These are phyloP conservation scores for Paguma larvata DNA, from an alignment of 2,797 vertebrate genomes.

Conservation along the genomic window DNA sequence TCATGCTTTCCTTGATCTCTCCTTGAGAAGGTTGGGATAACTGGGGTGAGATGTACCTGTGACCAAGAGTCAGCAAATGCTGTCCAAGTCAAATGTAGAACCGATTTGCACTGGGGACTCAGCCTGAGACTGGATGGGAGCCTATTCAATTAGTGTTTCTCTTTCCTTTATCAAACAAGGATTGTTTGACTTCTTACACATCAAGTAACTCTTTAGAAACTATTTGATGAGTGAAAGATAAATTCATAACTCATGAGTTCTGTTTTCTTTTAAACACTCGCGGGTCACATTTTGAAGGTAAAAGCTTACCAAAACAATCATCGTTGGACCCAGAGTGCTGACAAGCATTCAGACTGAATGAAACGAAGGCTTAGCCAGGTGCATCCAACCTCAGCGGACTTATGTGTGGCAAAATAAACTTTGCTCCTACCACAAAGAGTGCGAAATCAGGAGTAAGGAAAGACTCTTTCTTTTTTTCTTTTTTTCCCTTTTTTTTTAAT, in stretches of 20 bases:
- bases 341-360: neutral
- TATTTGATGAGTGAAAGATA: neutral
- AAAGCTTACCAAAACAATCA: conserved; percentile 21
- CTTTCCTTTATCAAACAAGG: neutral
- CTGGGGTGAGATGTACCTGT: neutral
- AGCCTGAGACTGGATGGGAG: neutral
- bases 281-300: conserved; percentile 29
- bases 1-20: neutral
- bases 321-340: neutral
- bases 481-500: neutral
- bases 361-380: conserved; percentile 30
- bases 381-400: conserved; percentile 47
- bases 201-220: neutral
- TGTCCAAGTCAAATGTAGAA: neutral
- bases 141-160: neutral
- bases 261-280: conserved; percentile 29
- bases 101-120: neutral
- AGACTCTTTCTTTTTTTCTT: neutral
- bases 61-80: neutral
- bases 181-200: conserved; percentile 9
- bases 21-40: neutral
- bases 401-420: conserved; percentile 64
- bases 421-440: conserved; percentile 58
- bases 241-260: neutral
- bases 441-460: conserved; percentile 39